Base-by-base conservation (phyloP, 2,797 vertebrate genomes). In the Ataeniobius toweri region DNA sequence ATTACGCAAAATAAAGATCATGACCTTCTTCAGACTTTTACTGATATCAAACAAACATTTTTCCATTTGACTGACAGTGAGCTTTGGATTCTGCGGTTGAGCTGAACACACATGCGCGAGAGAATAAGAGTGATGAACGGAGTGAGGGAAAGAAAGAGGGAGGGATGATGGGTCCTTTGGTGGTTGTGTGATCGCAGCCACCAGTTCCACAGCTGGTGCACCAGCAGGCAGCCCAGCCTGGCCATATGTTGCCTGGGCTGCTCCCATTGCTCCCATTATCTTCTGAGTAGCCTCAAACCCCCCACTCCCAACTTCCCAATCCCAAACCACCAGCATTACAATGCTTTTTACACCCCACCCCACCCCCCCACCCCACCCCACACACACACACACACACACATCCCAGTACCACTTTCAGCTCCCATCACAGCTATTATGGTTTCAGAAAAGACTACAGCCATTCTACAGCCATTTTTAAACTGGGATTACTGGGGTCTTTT, bases 231-330 rank as follows among this genome's bases (percentile, higher is more conserved):
- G 88, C 93, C 95, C 95, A 94, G 96, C 96, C 91, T 82, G 90
- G 92, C 97, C 97, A 98, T 97, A 97, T 97, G 97, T 94, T 96
- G 94, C 92, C 91, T 94, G 94, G 81, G 89, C 95, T 93, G 96
- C 95, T 97, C 95, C 96, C 95, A 96, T 97, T 96, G 96, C 96
- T 97, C 94, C 96, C 95, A 97, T 97, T 97, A 96, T 96, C 94
- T 95, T 95, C 94, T 86, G 95, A 93, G 92, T 89, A 76, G 79
- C 89, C 56, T 75, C 71, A 2, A 36, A 89, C 89, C 73, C 80
- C 76, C 59, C 78, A 46, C 73, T 2, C 74, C 58, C 65, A 44
- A 44, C 72, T 26, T 75, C 74, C 28, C 26, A 46, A 50, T 48
- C 69, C 80, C 56, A 74, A 78, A 71, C 75, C 75, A 75, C 70